A percentile compares a stretch with the other conserved stretches of the same genome.
phyloP scores from a whole-genome alignment of 1,140 invertebrate genomes.

The Tetraneura akinire region DNA sequence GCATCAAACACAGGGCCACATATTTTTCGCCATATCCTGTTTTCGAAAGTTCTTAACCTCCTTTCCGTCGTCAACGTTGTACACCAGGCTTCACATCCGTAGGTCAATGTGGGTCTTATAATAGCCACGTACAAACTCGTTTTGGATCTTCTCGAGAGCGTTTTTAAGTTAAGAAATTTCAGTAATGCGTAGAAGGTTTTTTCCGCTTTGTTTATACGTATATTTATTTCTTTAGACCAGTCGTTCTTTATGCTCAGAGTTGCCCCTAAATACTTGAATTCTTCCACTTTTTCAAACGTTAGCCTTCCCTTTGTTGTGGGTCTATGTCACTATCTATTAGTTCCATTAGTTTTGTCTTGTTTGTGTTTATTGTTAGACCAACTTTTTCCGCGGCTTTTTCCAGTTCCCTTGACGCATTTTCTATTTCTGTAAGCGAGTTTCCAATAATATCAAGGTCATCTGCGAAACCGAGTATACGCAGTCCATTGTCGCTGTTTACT shows the following conservation, averaged over 20 bases:
- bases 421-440: neutral
- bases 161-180: slow-evolving; percentile 1
- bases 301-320: neutral
- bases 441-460: neutral
- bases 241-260: neutral
- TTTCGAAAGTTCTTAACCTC: neutral
- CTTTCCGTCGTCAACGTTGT: neutral
- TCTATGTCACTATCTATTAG: neutral
- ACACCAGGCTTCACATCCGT: neutral
- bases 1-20: neutral
- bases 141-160: neutral
- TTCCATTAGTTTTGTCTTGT: neutral
- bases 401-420: neutral
- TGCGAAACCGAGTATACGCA: neutral
- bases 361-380: neutral
- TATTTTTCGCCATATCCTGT: slow-evolving; percentile 9
- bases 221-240: neutral
- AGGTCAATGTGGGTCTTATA: slow-evolving; percentile 9
- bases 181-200: neutral
- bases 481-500: neutral
- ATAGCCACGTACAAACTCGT: neutral
- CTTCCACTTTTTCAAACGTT: neutral
- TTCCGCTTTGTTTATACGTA: neutral
- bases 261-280: neutral
- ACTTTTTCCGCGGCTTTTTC: too few relatives aligned